Conservation (phyloP, 2,797 vertebrate genomes). For the Poliocrania exsul region DNA sequence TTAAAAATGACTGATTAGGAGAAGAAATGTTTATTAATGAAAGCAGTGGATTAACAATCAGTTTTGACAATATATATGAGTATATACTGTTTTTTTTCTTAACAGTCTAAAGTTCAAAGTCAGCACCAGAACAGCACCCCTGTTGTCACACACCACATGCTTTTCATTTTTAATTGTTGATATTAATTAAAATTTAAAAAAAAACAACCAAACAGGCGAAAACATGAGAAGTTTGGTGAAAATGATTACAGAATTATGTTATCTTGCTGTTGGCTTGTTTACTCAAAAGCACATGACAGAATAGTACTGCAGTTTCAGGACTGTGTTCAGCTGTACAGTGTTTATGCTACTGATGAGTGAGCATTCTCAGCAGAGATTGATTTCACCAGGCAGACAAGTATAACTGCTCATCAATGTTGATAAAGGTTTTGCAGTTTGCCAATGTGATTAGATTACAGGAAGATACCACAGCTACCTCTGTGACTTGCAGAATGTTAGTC, state of each 20-base stretch:
- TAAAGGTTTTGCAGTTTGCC: constrained; percentile 34
- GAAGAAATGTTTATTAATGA: background rate
- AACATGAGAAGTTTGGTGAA: background rate
- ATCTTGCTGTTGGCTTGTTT: background rate
- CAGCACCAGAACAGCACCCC: background rate
- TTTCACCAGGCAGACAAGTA: background rate
- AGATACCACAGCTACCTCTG: background rate
- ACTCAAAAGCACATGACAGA: background rate
- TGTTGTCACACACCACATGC: background rate
- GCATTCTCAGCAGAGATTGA: background rate
- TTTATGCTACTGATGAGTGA: background rate
- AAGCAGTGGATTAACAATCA: background rate
- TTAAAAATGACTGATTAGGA: background rate
- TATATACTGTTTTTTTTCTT: background rate
- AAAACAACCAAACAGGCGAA: background rate
- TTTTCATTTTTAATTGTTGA: background rate
- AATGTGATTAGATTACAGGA: constrained; percentile 13
- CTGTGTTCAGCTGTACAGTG: background rate
- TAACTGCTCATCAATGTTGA: constrained; percentile 8
- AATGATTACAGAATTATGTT: background rate
- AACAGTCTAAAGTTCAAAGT: background rate
- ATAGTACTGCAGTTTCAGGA: background rate
- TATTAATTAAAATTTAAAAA: background rate
- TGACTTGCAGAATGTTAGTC: background rate
- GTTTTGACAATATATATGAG: background rate